Evolutionary conservation across 2,888 invertebrate genomes (phyloP).

Genomic region (Agonopterix subpropinquella): DNA sequence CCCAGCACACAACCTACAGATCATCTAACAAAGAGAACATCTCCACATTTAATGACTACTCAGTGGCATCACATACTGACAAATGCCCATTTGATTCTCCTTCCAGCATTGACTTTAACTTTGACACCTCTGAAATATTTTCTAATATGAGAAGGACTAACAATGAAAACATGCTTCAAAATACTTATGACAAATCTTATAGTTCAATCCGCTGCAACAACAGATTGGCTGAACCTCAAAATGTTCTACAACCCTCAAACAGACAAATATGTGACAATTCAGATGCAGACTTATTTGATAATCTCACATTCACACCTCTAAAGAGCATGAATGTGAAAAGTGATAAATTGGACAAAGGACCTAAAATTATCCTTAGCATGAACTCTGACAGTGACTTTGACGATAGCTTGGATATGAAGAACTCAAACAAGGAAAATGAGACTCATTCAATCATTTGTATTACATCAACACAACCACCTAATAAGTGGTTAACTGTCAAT

Average conservation of each 20-base stretch:
- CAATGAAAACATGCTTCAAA: conserved; percentile 30
- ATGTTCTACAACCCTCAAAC: conserved; percentile 50
- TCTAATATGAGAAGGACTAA: conserved; percentile 42
- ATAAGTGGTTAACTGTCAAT: conserved; percentile 44
- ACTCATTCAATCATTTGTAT: conserved; percentile 52
- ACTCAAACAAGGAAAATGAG: conserved; percentile 51
- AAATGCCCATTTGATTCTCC: conserved; percentile 60
- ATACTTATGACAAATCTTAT: conserved; percentile 52
- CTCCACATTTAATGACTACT: conserved; percentile 31
- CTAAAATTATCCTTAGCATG: conserved; percentile 52
- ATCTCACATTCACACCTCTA: conserved; percentile 59
- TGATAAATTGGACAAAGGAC: conserved; percentile 53
- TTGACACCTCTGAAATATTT: conserved; percentile 61
- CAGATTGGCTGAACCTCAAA: conserved; percentile 13
- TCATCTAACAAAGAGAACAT: conserved; percentile 44
- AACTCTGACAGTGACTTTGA: conserved; percentile 58
- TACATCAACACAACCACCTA: conserved; percentile 42
- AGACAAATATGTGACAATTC: conserved; percentile 33
- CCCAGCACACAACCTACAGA: conserved; percentile 32
- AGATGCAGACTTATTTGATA: conserved; percentile 51
- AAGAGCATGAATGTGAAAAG: conserved; percentile 36
- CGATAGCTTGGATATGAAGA: conserved; percentile 46
- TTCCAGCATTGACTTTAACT: conserved; percentile 42
- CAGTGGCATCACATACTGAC: conserved; percentile 25
- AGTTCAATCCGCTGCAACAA: conserved; percentile 12